Base-by-base conservation (phyloP, 2,113 vertebrate genomes). In the Colius striatus region DNA sequence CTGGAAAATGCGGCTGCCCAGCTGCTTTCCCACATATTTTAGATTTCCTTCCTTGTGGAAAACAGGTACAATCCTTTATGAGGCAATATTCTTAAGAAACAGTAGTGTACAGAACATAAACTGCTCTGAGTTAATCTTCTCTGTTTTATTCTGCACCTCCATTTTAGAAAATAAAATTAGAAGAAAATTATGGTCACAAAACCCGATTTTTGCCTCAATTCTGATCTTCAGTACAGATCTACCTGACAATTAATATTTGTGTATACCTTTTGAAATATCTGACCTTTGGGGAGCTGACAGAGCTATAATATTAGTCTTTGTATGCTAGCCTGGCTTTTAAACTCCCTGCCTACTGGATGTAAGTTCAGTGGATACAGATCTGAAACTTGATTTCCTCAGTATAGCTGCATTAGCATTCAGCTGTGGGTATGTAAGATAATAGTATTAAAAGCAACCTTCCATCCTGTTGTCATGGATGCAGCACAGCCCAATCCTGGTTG, bases 401-500 rank as follows among this genome's bases (percentile, higher is more conserved):
- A 97, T 97, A 94, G 95, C 94, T 97, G 90, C 97, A 98, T 98
- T 98, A 98, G 96, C 97, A 98, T 98, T 98, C 97, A 98, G 96
- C 96, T 98, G 97, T 97, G 96, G 97, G 93, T 97, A 97, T 98
- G 96, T 98, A 98, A 98, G 97, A 98, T 98, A 98, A 98, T 98
- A 98, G 97, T 98, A 98, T 98, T 98, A 98, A 98, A 98, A 97
- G 92, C 96, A 98, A 97, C 97, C 96, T 98, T 97, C 97, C 96
- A 97, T 97, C 97, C 97, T 98, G 98, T 98, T 98, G 98, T 98
- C 98, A 98, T 98, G 97, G 98, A 98, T 98, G 97, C 97, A 97
- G 97, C 97, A 98, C 97, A 98, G 97, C 90, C 95, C 94, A 97
- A 91, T 98, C 97, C 91, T 96, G 93, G 77, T 81, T 95, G 91